Evolutionary conservation across 2,888 invertebrate genomes (phyloP).

Genomic region (Cryptocephalus primarius): DNA sequence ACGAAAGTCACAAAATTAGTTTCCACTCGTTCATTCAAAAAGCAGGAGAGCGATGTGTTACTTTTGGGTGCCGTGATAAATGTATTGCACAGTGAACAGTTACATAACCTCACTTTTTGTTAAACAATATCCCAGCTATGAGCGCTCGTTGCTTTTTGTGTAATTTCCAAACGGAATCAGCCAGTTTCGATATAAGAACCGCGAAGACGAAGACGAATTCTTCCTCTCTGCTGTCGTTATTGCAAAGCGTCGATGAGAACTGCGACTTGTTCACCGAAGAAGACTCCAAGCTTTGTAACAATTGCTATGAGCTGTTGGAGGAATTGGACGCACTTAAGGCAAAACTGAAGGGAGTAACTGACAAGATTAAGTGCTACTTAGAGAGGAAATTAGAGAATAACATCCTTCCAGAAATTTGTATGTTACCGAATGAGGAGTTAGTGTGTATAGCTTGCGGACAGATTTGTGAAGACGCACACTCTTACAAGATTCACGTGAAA

Average conservation of each 20-base stretch:
- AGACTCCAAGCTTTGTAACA: constrained; percentile 13
- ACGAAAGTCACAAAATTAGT: too few species aligned
- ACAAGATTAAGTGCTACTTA: constrained; percentile 12
- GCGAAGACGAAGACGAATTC: background rate
- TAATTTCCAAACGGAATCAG: too few species aligned
- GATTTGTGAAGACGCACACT: constrained; percentile 6
- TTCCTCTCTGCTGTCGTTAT: background rate
- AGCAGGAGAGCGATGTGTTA: too few species aligned
- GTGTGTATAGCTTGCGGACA: constrained; percentile 44
- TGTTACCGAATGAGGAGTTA: background rate
- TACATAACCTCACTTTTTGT: too few species aligned
- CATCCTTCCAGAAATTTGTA: background rate
- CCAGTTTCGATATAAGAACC: background rate
- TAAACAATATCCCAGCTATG: too few species aligned
- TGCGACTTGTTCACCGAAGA: background rate
- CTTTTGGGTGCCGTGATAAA: too few species aligned
- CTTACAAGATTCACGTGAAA: constrained; percentile 42
- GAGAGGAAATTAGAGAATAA: background rate
- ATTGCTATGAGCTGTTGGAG: constrained; percentile 21
- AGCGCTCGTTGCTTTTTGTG: too few species aligned
- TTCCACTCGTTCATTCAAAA: too few species aligned
- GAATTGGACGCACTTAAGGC: constrained; percentile 23
- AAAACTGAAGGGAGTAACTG: constrained; percentile 15
- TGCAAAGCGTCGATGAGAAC: background rate
- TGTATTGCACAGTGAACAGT: too few species aligned